Base-by-base conservation (phyloP, 2,113 vertebrate genomes). In the Pangasianodon hypophthalmus region DNA sequence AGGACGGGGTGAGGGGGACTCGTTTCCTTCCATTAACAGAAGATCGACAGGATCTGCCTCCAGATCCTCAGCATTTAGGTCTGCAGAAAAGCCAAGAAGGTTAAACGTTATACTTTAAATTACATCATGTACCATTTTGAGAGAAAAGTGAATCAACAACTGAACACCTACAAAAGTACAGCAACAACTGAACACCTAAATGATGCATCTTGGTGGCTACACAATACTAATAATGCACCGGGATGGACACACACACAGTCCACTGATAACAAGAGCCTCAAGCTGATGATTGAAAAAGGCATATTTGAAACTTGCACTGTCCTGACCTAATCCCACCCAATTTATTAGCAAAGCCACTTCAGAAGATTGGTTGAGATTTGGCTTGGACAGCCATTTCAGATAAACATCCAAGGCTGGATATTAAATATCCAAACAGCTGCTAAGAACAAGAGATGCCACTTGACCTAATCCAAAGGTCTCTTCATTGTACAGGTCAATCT, bases 401-500 rank as follows among this genome's bases (percentile, higher is more conserved):
- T 18, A 48, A 37, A 67, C 29, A 56, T 16, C 29, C 6, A 54
- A 16, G 1, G 14, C 4, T 56, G 29, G 6, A 54, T 81, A 14
- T 54, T 81, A 32, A 79, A 50, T 13, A 16, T 19, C 50, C 3
- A 24, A 86, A 6, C 13, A 56, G 18, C 13, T 54, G 21, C 2
- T 44, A 73, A 24, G 24, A 87, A 81, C 21, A 71, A 69, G 2
- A 19, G 46, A 14, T 29, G 26, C 1, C 19, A 48, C 41, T 37
- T 1, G 19, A 96, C 96, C 96, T 93, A 97, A 94, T 58, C 97
- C 97, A 94, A 98, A 98, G 1, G 97, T 98, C 94, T 97, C 97
- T 4, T 97, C 97, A 0, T 98, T 97, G 94, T 97, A 95, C 14
- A 97, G 85, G 60, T 98, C 96, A 0, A 98, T 96, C 32, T 96